Evolutionary conservation across 2,797 vertebrate genomes (phyloP).

Genomic region (Cetoscarus ocellatus): DNA sequence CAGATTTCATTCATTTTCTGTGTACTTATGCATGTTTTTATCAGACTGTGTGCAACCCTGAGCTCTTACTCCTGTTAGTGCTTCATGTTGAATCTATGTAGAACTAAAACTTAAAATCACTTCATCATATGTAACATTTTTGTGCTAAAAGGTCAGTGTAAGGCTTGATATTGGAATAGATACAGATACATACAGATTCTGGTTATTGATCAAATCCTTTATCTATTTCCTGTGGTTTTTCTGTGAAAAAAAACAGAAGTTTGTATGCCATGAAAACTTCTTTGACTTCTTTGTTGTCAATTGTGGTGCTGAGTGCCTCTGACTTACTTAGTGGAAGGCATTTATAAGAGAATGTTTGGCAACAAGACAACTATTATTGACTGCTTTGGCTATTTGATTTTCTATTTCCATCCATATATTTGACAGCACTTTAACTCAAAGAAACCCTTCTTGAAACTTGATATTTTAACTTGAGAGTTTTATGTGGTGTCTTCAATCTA

Average conservation of each 20-base stretch:
- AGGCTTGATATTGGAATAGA: background rate
- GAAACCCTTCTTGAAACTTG: background rate
- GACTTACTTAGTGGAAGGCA: too few species aligned
- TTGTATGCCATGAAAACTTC: too few species aligned
- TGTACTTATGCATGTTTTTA: background rate
- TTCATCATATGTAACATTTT: background rate
- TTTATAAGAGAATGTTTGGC: too few species aligned
- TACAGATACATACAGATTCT: too few species aligned
- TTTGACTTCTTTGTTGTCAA: too few species aligned
- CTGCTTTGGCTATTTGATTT: too few species aligned
- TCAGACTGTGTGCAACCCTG: background rate
- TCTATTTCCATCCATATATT: too few species aligned
- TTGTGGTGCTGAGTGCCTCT: too few species aligned
- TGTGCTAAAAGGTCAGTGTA: background rate
- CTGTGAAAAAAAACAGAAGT: too few species aligned
- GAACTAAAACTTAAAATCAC: background rate
- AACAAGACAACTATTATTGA: too few species aligned
- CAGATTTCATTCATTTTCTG: background rate
- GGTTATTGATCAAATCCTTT: too few species aligned
- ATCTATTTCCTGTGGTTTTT: too few species aligned
- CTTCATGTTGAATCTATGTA: background rate
- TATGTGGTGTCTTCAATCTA: background rate
- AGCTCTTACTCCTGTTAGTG: background rate
- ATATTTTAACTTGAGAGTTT: conserved; percentile 1
- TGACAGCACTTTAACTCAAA: background rate